A percentile compares a stretch with the other conserved stretches of the same genome.
These are phyloP conservation scores for Archegozetes longisetosus DNA, from an alignment of 1,140 invertebrate species.

Conservation along the genomic window DNA sequence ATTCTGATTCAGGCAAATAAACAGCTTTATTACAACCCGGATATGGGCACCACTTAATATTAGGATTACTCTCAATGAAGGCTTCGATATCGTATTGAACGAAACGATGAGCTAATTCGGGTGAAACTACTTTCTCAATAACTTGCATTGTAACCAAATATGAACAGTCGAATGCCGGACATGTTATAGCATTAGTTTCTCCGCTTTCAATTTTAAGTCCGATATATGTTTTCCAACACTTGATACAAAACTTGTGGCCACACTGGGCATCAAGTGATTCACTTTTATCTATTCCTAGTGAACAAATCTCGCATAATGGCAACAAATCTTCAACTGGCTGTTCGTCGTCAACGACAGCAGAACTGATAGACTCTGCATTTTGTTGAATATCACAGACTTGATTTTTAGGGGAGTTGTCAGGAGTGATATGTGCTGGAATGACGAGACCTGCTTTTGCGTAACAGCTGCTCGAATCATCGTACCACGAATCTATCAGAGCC, in stretches of 20 bases:
- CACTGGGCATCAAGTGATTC: slow-evolving; percentile 37
- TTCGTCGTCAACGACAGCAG: not conserved
- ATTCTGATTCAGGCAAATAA: slow-evolving; percentile 21
- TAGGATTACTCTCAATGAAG: slow-evolving; percentile 53
- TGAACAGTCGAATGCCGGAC: slow-evolving; percentile 47
- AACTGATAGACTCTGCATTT: not conserved
- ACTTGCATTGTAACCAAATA: slow-evolving; percentile 47
- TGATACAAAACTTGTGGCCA: slow-evolving; percentile 44
- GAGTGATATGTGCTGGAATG: not conserved
- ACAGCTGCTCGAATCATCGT: not conserved
- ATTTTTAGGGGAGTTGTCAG: not conserved
- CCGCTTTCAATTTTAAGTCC: slow-evolving; percentile 44
- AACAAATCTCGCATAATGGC: slow-evolving; percentile 52
- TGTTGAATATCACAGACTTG: not conserved
- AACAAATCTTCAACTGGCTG: not conserved
- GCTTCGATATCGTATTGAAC: slow-evolving; percentile 57
- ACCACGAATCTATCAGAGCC: slow-evolving; percentile 49
- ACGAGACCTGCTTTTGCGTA: not conserved
- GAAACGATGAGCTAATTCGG: slow-evolving; percentile 47
- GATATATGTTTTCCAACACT: slow-evolving; percentile 43
- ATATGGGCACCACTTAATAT: slow-evolving; percentile 54
- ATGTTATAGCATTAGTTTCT: slow-evolving; percentile 46
- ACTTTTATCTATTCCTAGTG: slow-evolving; percentile 23
- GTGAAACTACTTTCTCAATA: slow-evolving; percentile 46
- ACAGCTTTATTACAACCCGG: slow-evolving; percentile 50